Percentiles rank a stretch among this genome's conserved stretches.
Conservation (phyloP, 2,888 invertebrate genomes). For the Thecocarcelia acutangulata region DNA sequence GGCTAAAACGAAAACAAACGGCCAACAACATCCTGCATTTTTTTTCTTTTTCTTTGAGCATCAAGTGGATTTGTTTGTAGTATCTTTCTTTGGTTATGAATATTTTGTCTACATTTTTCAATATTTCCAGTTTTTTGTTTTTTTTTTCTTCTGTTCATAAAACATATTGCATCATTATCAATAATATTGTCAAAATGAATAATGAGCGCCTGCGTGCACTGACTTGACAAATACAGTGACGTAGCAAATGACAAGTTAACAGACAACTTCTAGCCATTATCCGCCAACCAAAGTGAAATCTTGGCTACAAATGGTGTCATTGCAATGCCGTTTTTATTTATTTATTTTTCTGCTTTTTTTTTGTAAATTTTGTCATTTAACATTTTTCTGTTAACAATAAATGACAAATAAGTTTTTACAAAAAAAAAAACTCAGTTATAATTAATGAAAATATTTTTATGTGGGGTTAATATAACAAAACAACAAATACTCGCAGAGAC, state of each 20-base stretch:
- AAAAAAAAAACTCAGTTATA: slow-evolving; percentile 29
- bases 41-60: too few relatives aligned
- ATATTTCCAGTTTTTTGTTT: slow-evolving; percentile 42
- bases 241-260: slow-evolving; percentile 70
- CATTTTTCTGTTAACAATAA: slow-evolving; percentile 39
- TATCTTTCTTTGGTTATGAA: slow-evolving; percentile 24
- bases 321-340: slow-evolving; percentile 20
- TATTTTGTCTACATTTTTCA: slow-evolving; percentile 31
- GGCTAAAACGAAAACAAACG: slow-evolving; percentile 18
- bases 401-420: slow-evolving; percentile 52
- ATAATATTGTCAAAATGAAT: slow-evolving; percentile 81
- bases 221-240: slow-evolving; percentile 70
- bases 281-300: slow-evolving; percentile 51
- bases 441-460: slow-evolving; percentile 41
- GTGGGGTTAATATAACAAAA: slow-evolving; percentile 7
- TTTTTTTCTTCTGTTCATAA: slow-evolving; percentile 11
- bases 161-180: slow-evolving; percentile 81
- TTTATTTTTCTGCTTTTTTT: slow-evolving; percentile 7
- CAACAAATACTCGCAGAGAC: not conserved
- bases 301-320: slow-evolving; percentile 49
- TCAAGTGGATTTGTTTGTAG: slow-evolving; percentile 43
- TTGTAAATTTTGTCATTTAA: slow-evolving; percentile 31
- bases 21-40: slow-evolving; percentile 22
- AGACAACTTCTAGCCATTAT: slow-evolving; percentile 59
- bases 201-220: slow-evolving; percentile 75